phyloP scores from a whole-genome alignment of 2,113 vertebrate species.

The Oceanites oceanicus region DNA sequence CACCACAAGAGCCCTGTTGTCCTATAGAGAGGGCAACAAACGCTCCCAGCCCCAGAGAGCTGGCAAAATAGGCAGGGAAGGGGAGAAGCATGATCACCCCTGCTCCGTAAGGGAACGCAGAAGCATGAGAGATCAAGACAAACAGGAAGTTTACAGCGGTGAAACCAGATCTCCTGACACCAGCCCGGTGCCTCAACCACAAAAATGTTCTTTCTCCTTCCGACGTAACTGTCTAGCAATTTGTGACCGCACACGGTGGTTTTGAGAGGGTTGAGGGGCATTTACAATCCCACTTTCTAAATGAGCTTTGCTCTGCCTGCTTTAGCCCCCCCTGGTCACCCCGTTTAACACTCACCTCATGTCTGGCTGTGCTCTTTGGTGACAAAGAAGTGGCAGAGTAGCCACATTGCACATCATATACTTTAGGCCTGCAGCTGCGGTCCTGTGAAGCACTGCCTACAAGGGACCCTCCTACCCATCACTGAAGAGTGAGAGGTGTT shows the following conservation, averaged over 20 bases:
- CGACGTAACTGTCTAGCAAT: not conserved
- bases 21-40: not conserved
- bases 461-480: accelerated
- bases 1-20: not conserved
- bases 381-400: not conserved
- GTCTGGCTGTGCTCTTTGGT: not conserved
- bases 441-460: not conserved
- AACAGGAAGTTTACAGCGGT: not conserved
- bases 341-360: not conserved
- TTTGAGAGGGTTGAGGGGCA: not conserved
- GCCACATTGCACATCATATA: too few species aligned
- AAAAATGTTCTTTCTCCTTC: not conserved
- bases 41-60: not conserved
- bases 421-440: not conserved
- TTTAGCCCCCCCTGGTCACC: not conserved
- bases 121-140: not conserved
- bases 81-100: not conserved
- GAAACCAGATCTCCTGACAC: not conserved
- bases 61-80: not conserved
- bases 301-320: not conserved
- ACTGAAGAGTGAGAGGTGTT: not conserved
- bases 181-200: not conserved
- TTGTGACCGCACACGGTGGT: not conserved
- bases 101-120: not conserved
- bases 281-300: not conserved